A percentile compares a stretch with the other conserved stretches of the same genome.
Evolutionary conservation across 1,140 invertebrate genomes (phyloP).

Genomic region (Melanaphis sacchari): DNA sequence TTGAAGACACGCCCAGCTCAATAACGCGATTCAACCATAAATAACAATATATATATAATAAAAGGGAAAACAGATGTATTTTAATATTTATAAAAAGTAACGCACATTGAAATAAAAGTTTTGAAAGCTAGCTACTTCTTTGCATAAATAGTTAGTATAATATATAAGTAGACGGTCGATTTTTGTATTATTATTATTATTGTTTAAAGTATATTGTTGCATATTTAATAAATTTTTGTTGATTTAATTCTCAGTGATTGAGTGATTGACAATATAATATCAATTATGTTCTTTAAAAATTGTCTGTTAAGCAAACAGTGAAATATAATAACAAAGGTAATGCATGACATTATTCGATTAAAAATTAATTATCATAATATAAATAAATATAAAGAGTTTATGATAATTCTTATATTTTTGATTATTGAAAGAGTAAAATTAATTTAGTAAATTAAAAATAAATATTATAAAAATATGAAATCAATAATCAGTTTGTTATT

Average conservation of each 20-base stretch:
- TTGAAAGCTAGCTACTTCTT: neutral
- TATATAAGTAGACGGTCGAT: neutral
- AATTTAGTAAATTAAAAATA: neutral
- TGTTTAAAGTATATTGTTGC: neutral
- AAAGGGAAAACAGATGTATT: neutral
- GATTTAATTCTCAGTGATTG: neutral
- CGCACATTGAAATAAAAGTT: neutral
- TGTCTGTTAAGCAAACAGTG: neutral
- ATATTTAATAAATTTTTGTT: neutral
- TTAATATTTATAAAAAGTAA: slow-evolving; percentile 14
- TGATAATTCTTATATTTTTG: neutral
- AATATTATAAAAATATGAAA: neutral
- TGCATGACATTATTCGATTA: neutral
- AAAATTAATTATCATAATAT: neutral
- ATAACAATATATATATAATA: slow-evolving; percentile 8
- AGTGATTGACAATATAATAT: neutral
- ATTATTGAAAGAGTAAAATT: neutral
- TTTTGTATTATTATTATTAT: neutral
- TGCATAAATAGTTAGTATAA: neutral
- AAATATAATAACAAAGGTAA: too few relatives aligned
- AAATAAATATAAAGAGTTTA: neutral
- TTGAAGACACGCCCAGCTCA: slow-evolving; percentile 15
- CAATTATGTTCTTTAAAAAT: neutral
- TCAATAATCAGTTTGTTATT: neutral
- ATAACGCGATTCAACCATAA: slow-evolving; percentile 47